Evolutionary conservation across 2,797 vertebrate species (phyloP), one percentile per base, ranked within the genome.

Genomic region (Cynodonichthys magdalenae): DNA sequence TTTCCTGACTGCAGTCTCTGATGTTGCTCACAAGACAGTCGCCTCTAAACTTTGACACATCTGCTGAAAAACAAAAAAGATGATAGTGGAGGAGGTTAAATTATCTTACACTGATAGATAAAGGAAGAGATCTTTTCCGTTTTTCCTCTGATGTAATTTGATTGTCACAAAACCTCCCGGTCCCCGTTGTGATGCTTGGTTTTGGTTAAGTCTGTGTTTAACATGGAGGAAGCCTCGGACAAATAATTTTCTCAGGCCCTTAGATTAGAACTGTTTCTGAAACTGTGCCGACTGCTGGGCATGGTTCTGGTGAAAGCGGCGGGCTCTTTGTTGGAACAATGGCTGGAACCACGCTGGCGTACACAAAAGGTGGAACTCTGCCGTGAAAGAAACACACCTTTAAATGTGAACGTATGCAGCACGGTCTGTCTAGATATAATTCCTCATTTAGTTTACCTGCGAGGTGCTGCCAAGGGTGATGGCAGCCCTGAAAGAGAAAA

Each of bases 401-500:
- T 48, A 15, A 60, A 41, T 47, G 4, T 44, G 15, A 70, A 49
- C 4, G 6, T 11, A 39, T 15, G 54, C n/a, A 20, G 20, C 54
- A 45, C 41, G 6, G 12, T 3, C 1, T 1, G 2, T 42, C 11
- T 27, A 3, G 5, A 27, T 45, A 1, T 1, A 3, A 8, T 15
- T 51, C 63, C 6, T 39, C 59, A 17, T 56, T 2, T 55, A 20
- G 18, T 54, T 82, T 82, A 91, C 90, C 86, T 84, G 58, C 51
- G 31, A 3, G 19, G 27, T 0, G 51, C 34, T 36, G 50, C 24
- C 2, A 73, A 41, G 1, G 73, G 39, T 53, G 71, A 28, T 20
- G 75, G 53, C 17, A 59, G n/a, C 34, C 71, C 90, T 92, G 71
- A 66, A 79, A 85, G 45, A 60, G 15, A 7, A 9, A 15, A 78